Conservation (phyloP, 2,113 vertebrate species). For the Solenodon paradoxus region DNA sequence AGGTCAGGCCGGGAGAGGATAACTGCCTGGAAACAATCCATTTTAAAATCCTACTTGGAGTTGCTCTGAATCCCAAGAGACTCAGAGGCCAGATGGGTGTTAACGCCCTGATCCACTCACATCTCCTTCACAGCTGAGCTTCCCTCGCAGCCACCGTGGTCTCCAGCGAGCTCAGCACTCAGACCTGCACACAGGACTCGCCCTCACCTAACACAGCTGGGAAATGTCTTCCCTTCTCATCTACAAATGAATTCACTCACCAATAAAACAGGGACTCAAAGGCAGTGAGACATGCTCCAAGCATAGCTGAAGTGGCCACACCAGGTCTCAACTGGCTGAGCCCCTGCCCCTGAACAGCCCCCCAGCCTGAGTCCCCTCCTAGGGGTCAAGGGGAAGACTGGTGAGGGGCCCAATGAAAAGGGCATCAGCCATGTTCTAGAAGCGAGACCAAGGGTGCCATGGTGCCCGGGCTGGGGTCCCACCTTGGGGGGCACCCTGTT, state of each 20-base stretch:
- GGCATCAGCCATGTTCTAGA: too few species aligned
- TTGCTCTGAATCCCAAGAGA: too few species aligned
- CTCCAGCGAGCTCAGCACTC: too few species aligned
- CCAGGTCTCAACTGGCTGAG: not conserved
- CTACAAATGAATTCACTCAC: not conserved
- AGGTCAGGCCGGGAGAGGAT: not conserved
- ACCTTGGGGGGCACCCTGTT: too few species aligned
- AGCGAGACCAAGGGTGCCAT: too few species aligned
- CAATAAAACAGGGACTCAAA: not conserved
- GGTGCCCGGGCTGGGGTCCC: too few species aligned
- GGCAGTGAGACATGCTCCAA: not conserved
- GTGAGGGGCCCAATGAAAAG: not conserved
- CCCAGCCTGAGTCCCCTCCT: not conserved
- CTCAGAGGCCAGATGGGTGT: not conserved
- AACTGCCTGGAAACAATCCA: too few species aligned
- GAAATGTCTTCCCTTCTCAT: too few species aligned
- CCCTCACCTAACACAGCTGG: too few species aligned
- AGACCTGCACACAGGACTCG: not conserved
- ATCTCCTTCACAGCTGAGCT: not conserved
- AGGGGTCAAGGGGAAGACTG: not conserved
- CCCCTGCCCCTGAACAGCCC: not conserved
- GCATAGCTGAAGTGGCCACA: not conserved
- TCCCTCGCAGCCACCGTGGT: too few species aligned
- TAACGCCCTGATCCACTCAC: fast-evolving
- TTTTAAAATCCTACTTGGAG: too few species aligned